Conservation (phyloP, 2,888 invertebrate species). For the Seira musarum region DNA sequence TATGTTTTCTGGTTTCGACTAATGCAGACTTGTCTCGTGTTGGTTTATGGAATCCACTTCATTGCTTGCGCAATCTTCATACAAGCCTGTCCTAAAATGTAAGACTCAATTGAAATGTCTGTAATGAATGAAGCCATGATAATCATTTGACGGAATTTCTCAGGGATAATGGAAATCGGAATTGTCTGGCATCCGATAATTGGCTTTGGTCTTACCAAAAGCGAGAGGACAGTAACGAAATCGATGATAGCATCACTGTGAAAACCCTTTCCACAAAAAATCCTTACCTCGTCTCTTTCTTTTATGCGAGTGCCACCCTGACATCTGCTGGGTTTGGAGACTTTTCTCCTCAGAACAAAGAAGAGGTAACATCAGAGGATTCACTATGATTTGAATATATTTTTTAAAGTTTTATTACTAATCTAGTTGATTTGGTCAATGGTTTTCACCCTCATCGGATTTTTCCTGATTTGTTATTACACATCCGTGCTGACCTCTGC, state of each 20-base stretch:
- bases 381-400: no score
- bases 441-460: constrained; percentile 48
- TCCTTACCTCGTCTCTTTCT: constrained; percentile 54
- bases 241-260: constrained; percentile 29
- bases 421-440: constrained; percentile 41
- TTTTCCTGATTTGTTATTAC: constrained; percentile 58
- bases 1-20: constrained; percentile 48
- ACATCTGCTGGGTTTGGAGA: constrained; percentile 65
- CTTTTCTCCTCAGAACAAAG: constrained; percentile 55
- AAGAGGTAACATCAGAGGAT: no score
- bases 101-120: neutral
- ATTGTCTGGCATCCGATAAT: constrained; percentile 20
- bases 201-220: constrained; percentile 59
- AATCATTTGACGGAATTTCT: no score
- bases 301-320: constrained; percentile 58
- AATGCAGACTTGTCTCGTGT: constrained; percentile 47
- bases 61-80: constrained; percentile 52
- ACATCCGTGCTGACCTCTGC: constrained; percentile 58
- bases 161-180: constrained; percentile 1
- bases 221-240: neutral
- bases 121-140: neutral
- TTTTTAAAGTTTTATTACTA: no score
- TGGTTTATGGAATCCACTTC: constrained; percentile 52
- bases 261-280: constrained; percentile 30
- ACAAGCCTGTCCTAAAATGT: constrained; percentile 37